These are phyloP conservation scores for Drosophila neoperkinsi DNA, from an alignment of 2,888 invertebrate genomes.

Conservation along the genomic window DNA sequence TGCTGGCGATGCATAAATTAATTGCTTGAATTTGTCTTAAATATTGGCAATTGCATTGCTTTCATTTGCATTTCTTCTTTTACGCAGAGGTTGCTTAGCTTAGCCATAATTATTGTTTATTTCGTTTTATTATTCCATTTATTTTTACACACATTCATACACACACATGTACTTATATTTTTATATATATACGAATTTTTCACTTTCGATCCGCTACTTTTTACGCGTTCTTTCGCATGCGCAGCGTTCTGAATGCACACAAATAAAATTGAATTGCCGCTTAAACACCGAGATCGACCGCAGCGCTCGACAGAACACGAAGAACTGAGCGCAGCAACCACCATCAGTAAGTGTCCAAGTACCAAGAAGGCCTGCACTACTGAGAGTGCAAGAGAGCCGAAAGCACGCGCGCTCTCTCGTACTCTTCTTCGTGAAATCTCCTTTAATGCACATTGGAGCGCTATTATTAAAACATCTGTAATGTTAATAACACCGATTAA, in stretches of 20 bases:
- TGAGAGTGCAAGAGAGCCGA: conserved; percentile 22
- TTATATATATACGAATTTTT: conserved; percentile 10
- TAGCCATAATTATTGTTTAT: conserved; percentile 40
- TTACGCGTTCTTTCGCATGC: conserved; percentile 59
- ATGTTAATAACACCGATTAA: neutral
- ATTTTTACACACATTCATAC: neutral
- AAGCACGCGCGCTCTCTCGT: neutral
- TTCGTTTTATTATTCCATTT: conserved; percentile 24
- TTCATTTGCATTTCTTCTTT: conserved; percentile 40
- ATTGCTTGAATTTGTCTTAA: conserved; percentile 20
- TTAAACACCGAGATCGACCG: conserved; percentile 15
- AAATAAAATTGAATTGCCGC: neutral
- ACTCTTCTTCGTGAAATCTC: neutral
- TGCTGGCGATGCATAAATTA: conserved; percentile 57
- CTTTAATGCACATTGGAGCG: neutral
- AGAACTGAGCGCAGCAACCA: conserved; percentile 45
- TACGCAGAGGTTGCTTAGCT: conserved; percentile 40
- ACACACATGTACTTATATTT: neutral
- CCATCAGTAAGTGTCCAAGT: conserved; percentile 10
- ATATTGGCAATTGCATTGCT: conserved; percentile 50
- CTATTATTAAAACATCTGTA: neutral
- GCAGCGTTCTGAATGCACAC: conserved; percentile 35
- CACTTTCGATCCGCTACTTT: conserved; percentile 32
- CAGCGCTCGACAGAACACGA: conserved; percentile 38
- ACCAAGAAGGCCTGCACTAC: conserved; percentile 11